These are phyloP conservation scores for Addax nasomaculatus DNA, from an alignment of 2,113 vertebrate genomes.

Conservation along the genomic window DNA sequence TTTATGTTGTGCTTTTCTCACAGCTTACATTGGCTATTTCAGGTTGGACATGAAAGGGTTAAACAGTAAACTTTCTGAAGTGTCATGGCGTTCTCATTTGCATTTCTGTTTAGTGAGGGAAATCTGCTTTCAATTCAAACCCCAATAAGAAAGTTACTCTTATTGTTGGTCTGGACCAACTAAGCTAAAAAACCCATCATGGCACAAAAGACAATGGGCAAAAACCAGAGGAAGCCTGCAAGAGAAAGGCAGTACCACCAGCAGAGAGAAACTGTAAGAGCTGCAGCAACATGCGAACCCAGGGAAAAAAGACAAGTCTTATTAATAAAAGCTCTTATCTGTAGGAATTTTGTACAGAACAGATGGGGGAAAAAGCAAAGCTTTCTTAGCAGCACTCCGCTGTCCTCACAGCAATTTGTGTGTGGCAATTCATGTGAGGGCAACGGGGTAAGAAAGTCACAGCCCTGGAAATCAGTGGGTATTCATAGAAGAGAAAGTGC, in stretches of 20 bases:
- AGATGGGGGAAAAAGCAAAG: neutral
- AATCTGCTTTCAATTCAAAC: slow-evolving; percentile 34
- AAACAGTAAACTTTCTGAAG: neutral
- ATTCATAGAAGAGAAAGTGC: neutral
- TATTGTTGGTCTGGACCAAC: neutral
- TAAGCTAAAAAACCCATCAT: neutral
- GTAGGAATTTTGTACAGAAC: neutral
- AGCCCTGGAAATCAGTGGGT: neutral
- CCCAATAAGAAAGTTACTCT: neutral
- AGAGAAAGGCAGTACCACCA: neutral
- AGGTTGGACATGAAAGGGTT: neutral
- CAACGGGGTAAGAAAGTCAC: neutral
- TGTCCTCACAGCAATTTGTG: neutral
- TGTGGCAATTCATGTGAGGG: neutral
- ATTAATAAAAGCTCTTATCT: neutral
- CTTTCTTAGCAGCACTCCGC: neutral
- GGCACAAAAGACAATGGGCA: neutral
- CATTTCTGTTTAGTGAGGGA: neutral
- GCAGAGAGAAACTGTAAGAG: neutral
- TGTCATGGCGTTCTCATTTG: neutral
- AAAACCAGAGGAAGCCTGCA: neutral
- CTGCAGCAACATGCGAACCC: neutral
- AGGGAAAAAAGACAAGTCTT: neutral
- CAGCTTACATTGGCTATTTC: neutral
- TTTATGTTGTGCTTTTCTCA: neutral